Base-by-base conservation (phyloP, 2,888 invertebrate species). In the Caenorhabditis parvicauda region DNA sequence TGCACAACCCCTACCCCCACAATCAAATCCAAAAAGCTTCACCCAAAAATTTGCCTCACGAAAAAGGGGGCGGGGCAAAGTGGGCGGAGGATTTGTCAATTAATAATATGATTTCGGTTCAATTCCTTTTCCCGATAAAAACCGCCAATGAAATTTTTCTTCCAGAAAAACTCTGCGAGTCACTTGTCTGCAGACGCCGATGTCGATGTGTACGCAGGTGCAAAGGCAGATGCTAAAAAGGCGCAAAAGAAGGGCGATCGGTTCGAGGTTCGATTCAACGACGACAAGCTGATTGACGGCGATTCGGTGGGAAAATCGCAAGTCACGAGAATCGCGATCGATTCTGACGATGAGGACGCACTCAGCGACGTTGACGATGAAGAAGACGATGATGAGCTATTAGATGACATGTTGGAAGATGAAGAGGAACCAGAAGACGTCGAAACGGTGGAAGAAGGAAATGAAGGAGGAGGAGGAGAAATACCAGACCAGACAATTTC, bases 341-440 rank as follows among this genome's bases (percentile, higher is more conserved):
- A 53, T 46, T 45, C 38, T 22, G 54, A 56, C 12, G 54, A 55
- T 22, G 62, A 58, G 7, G 66, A 67, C 1, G 57, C 54, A 22
- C 67, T 66, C 3, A 57, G 55, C 14, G 72, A 64, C 35, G 58
- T 52, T 49, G 68, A 68, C 32, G 70, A 71, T n/a, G 64, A 66
- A 7, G 67, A 66, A n/a, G 72, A 73, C 24, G 71, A 69, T 56
- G 68, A 71, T 42, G 71, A 71, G 51, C 43, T 71, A 47, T 42
- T 69, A 43, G 61, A 68, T 24, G 66, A 66, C 12, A 59, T 54
- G 37, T 22, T 51, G 38, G 63, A 63, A 22, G 46, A 45, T 38
- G 46, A 53, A 0, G 59, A 53, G 9, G 60, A 54, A 0, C 51
- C 55, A 6, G 47, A 59, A 17, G 61, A 57, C 3, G 64, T 56